Evolutionary conservation across 1,140 invertebrate genomes (phyloP).

Genomic region (Orchesella cincta): DNA sequence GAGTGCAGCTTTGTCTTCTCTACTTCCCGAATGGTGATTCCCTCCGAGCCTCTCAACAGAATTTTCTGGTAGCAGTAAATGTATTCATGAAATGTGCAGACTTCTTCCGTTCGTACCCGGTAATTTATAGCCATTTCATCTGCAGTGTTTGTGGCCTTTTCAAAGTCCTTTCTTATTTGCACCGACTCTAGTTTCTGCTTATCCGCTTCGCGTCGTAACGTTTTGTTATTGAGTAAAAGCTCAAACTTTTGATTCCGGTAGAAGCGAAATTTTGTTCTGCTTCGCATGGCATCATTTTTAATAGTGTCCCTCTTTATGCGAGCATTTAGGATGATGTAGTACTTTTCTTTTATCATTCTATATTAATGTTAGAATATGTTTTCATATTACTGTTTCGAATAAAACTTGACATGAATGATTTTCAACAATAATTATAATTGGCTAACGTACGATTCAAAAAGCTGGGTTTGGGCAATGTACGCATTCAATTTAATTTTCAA

Average conservation of each 20-base stretch:
- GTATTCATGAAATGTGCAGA: conserved; percentile 44
- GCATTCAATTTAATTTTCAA: neutral
- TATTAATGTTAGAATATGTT: neutral
- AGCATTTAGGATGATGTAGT: conserved; percentile 44
- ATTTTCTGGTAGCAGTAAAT: conserved; percentile 43
- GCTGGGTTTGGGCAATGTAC: neutral
- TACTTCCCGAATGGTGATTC: conserved; percentile 41
- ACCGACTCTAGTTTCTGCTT: conserved; percentile 31
- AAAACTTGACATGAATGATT: too few species aligned
- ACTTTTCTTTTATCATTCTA: conserved; percentile 23
- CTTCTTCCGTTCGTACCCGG: conserved; percentile 44
- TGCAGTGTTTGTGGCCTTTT: conserved; percentile 6
- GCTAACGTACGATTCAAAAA: neutral
- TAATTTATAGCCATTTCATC: conserved; percentile 29
- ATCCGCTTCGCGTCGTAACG: conserved; percentile 34
- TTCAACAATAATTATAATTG: too few species aligned
- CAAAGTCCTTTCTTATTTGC: conserved; percentile 31
- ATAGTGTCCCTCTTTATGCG: conserved; percentile 40
- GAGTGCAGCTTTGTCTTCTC: conserved; percentile 42
- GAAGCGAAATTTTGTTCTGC: conserved; percentile 38
- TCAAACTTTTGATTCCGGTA: conserved; percentile 36
- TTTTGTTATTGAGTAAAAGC: conserved; percentile 37
- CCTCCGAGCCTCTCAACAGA: conserved; percentile 34
- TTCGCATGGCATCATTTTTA: conserved; percentile 40
- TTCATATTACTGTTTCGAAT: neutral